Conservation (phyloP, 2,113 vertebrate species). For the Istiophorus platypterus region DNA sequence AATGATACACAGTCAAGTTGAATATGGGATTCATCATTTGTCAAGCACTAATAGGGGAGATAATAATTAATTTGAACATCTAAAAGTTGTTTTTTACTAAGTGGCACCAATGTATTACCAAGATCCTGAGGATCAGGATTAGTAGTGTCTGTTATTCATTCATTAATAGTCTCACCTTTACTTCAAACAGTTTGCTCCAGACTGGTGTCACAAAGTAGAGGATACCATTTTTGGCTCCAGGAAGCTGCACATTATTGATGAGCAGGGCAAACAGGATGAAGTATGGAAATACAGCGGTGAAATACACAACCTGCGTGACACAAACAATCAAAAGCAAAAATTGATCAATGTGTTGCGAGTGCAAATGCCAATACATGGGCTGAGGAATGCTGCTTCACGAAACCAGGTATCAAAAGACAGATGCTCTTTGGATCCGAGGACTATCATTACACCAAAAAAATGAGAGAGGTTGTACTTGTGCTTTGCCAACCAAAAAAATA, state of each 20-base stretch:
- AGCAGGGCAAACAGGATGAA: constrained; percentile 82
- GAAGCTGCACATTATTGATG: constrained; percentile 84
- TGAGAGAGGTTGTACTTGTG: no score
- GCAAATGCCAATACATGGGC: no score
- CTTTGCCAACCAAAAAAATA: no score
- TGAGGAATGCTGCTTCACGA: no score
- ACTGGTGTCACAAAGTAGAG: constrained; percentile 82
- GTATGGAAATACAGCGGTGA: constrained; percentile 84
- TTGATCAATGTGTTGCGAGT: background rate
- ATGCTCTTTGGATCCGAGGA: no score
- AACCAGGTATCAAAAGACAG: no score
- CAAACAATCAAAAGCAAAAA: constrained; percentile 4
- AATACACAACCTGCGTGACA: constrained; percentile 82
- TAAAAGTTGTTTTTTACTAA: background rate
- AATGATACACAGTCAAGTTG: background rate
- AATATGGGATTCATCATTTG: background rate
- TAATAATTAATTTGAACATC: background rate
- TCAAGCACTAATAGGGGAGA: background rate
- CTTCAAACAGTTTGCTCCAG: constrained; percentile 82
- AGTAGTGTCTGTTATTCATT: background rate
- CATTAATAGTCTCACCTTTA: constrained; percentile 74
- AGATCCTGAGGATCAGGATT: background rate
- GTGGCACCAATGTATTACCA: background rate
- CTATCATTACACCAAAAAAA: no score
- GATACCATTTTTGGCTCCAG: constrained; percentile 82